These are phyloP conservation scores for Epistrophe grossulariae DNA, from an alignment of 2,888 invertebrate genomes.

Conservation along the genomic window DNA sequence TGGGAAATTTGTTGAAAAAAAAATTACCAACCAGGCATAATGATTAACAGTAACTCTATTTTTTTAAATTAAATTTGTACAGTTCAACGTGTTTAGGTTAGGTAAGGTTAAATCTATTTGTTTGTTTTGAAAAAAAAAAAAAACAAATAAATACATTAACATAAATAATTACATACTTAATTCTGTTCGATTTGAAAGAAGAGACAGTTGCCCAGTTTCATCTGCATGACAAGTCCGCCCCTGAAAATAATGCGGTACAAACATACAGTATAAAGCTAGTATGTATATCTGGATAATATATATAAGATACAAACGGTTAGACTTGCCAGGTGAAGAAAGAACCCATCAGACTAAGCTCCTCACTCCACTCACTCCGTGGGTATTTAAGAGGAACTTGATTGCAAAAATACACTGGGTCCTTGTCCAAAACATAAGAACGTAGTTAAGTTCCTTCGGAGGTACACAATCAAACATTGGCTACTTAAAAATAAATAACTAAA, in stretches of 20 bases:
- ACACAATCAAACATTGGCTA: conserved; percentile 71
- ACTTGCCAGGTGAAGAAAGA: conserved; percentile 56
- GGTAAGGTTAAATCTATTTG: no score
- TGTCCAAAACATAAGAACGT: conserved; percentile 34
- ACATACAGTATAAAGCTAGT: not conserved
- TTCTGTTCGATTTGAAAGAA: no score
- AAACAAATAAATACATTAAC: no score
- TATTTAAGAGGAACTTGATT: conserved; percentile 71
- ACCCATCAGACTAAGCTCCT: conserved; percentile 31
- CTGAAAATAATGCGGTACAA: not conserved
- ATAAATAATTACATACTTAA: no score
- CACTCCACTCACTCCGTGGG: conserved; percentile 29
- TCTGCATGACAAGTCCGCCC: not conserved
- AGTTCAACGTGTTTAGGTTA: no score
- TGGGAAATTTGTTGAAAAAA: no score
- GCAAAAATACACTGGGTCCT: conserved; percentile 22
- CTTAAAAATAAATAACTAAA: conserved; percentile 75
- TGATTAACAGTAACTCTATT: no score
- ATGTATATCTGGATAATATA: conserved; percentile 37
- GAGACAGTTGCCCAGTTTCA: not conserved
- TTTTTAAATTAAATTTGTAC: no score
- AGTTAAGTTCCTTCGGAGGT: conserved; percentile 35
- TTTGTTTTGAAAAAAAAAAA: no score
- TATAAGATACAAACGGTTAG: conserved; percentile 31
- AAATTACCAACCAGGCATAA: no score